Base-by-base conservation (phyloP, 1,140 invertebrate genomes). In the Aphelinus certus region DNA sequence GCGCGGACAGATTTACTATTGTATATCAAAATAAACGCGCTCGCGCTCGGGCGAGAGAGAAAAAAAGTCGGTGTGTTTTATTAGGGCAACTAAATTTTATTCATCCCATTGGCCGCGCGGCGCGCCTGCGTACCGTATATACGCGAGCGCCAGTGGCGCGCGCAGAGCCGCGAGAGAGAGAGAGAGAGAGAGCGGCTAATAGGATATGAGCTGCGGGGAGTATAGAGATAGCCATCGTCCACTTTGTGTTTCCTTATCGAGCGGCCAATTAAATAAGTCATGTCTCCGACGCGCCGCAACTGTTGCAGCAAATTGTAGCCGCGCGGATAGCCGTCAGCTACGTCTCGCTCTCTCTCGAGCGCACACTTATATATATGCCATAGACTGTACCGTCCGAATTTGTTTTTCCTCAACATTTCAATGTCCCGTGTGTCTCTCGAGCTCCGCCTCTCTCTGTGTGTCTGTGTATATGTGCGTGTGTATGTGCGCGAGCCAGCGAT, bases 211-310 rank as follows among this genome's bases (percentile, higher is more conserved):
- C 9, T 4, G 51, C 51, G 51, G 60, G 7, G 3, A 43, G 49
- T n/a, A n/a, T 48, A 45, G 10, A 3, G 73, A 75, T 75, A 75
- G 66, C 60, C 46, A 75, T 75, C 73, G 66, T 64, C 61, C 51
- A 64, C 58, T 70, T 51, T 70, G 66, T 75, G 66, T 70, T 70
- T 69, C 73, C 58, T 75, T 75, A 75, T 75, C 61, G 55, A 7
- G 49, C n/a, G 51, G 51, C 51, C 66, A 75, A 75, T 75, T 75
- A 75, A 75, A 75, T 75, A 75, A 75, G 61, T 69, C 65, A 75
- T 63, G 66, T 65, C 46, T 51, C 45, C 26, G 26, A 26, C 26
- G 26, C 26, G 26, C 26, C 26, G 7, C 46, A 4, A 75, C 66
- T 58, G 67, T 64, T 69, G 64, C 66, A 69, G 60, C 66, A 70